phyloP scores from a whole-genome alignment of 1,140 invertebrate genomes.

The Drosophila mayri region DNA sequence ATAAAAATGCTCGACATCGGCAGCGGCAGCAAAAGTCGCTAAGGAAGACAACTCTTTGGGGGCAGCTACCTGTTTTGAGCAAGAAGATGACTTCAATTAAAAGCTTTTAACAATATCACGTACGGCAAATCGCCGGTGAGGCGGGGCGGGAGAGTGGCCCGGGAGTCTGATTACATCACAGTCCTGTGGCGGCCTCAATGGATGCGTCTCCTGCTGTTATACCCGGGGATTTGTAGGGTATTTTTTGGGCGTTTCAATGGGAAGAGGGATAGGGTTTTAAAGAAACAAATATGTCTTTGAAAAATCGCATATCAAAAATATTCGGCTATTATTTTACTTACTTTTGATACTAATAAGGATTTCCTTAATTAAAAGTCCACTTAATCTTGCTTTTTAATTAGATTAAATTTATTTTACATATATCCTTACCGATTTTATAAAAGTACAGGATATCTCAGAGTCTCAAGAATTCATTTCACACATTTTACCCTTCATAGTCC shows the following conservation, averaged over 20 bases:
- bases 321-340: not conserved
- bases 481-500: conserved; percentile 31
- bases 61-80: conserved; percentile 84
- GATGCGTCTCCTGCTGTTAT: conserved; percentile 22
- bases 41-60: conserved; percentile 44
- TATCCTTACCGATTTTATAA: not conserved
- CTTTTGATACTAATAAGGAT: not conserved
- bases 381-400: not conserved
- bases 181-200: conserved; percentile 61
- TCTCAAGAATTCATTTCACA: not conserved
- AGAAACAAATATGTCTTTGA: too few relatives aligned
- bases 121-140: conserved; percentile 67
- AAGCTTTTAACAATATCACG: conserved; percentile 85
- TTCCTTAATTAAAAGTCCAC: not conserved
- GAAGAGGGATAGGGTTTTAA: too few relatives aligned
- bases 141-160: not conserved
- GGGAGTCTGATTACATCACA: conserved; percentile 74
- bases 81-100: conserved; percentile 84
- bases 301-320: too few relatives aligned
- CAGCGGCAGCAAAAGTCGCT: conserved; percentile 25
- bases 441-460: not conserved
- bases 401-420: not conserved
- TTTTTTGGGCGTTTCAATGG: not conserved
- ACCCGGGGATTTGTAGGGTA: conserved; percentile 1
- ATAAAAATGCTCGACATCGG: conserved; percentile 81